Evolutionary conservation across 2,113 vertebrate species (phyloP), one percentile per base, ranked within the genome.

Genomic region (Cochlearius cochlearius): DNA sequence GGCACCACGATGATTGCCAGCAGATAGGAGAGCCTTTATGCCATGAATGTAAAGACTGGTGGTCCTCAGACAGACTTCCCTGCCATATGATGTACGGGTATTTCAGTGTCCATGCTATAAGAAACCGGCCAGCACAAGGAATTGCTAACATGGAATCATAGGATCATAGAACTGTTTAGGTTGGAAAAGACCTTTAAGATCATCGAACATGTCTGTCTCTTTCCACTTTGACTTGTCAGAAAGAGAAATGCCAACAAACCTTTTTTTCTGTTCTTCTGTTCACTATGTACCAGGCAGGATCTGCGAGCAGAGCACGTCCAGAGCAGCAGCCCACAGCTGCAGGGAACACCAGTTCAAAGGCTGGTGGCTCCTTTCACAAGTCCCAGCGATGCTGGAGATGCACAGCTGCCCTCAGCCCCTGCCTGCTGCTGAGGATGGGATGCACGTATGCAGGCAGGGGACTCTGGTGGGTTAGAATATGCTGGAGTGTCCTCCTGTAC

Each of bases 361-460:
- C 17, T 49, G 50, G 18, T 4, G 64, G 36, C 15, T 81, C 36
- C 34, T 12, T 81, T 66, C 59, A 30, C 1, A 5, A 69, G 7
- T 11, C 34, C 22, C 1, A n/a, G n/a, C n/a, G n/a, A n/a, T n/a
- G n/a, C n/a, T n/a, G n/a, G 1, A 41, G n/a, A 32, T 18, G 25
- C 21, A 52, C 3, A 23, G 43, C 14, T 71, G 50, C 10, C 21
- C 45, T 47, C 49, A 58, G 50, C 21, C 10, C 4, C 15, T 39
- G 13, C 41, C 45, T 60, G 55, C 12, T 77, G 53, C 56, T 39
- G 30, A 73, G 50, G 26, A 64, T 29, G 30, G 34, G 12, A 69
- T 68, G 36, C 2, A 47, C 0, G 0, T 30, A 21, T 3, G 14
- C 6, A 3, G 26, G 59, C n/a, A 43, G 45, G 4, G 21, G 15